A percentile compares a stretch with the other conserved stretches of the same genome.
Conservation (phyloP, 2,113 vertebrate genomes). For the Neodontobutis hainanensis region DNA sequence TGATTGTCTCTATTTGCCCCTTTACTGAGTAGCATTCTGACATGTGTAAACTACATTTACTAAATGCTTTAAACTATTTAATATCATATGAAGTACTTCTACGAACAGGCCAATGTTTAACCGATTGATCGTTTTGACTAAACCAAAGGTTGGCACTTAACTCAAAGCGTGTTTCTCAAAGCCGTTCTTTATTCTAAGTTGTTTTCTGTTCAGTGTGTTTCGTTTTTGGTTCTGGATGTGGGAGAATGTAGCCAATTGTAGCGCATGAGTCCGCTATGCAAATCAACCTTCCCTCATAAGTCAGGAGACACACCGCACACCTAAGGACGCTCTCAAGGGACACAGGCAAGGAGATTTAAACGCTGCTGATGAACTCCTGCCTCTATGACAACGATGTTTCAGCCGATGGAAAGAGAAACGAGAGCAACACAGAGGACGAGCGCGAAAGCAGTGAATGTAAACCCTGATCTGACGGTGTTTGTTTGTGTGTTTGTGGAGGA, state of each 20-base stretch:
- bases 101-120: conserved; percentile 46
- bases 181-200: conserved; percentile 28
- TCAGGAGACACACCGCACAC: conserved; percentile 66
- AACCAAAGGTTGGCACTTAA: conserved; percentile 82
- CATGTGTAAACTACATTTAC: conserved; percentile 57
- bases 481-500: conserved; percentile 18
- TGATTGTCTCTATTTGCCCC: conserved; percentile 5
- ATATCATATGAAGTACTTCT: conserved; percentile 8
- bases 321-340: conserved; percentile 38
- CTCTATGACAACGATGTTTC: conserved; percentile 52
- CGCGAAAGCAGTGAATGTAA: conserved; percentile 53
- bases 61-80: conserved; percentile 64
- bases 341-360: conserved; percentile 48
- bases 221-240: conserved; percentile 66
- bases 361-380: conserved; percentile 72
- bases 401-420: conserved; percentile 50
- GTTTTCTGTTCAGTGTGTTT: not conserved
- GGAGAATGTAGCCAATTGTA: conserved; percentile 83
- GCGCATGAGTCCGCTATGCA: conserved; percentile 84
- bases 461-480: conserved; percentile 40
- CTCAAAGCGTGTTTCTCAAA: conserved; percentile 56
- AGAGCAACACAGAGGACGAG: conserved; percentile 33
- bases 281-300: conserved; percentile 78
- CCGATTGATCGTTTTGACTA: conserved; percentile 71
- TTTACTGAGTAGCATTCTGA: conserved; percentile 58